Conservation (phyloP, 2,797 vertebrate species). For the Poeciliopsis gracilis region DNA sequence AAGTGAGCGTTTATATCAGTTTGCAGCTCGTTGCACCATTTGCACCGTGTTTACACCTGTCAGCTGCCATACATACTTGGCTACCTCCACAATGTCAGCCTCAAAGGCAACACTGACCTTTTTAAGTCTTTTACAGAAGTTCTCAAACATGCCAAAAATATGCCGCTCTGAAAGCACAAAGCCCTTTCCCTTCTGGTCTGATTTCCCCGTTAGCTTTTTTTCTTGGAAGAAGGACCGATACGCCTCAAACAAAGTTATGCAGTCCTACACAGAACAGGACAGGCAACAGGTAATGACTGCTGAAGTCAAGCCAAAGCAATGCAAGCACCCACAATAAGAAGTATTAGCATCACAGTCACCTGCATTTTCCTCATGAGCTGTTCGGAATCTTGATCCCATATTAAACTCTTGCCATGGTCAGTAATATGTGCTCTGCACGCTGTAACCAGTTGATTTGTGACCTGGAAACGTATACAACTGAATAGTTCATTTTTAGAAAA, state of each 20-base stretch:
- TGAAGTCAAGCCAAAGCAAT: not conserved
- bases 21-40: no score
- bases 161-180: slow-evolving; percentile 84
- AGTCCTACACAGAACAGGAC: slow-evolving; percentile 70
- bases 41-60: no score
- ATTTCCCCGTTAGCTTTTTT: slow-evolving; percentile 73
- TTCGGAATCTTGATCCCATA: slow-evolving; percentile 86
- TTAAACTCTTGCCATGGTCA: slow-evolving; percentile 69
- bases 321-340: not conserved
- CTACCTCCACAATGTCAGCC: not conserved
- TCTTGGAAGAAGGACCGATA: slow-evolving; percentile 84
- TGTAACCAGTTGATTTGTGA: slow-evolving; percentile 88
- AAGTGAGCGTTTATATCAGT: no score
- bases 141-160: slow-evolving; percentile 85
- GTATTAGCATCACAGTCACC: slow-evolving; percentile 55
- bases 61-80: not conserved
- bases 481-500: not conserved
- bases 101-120: slow-evolving; percentile 70
- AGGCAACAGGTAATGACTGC: not conserved
- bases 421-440: slow-evolving; percentile 86
- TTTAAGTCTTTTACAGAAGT: slow-evolving; percentile 84
- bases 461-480: slow-evolving; percentile 61
- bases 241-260: slow-evolving; percentile 79
- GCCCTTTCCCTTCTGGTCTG: slow-evolving; percentile 69
- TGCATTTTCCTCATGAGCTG: slow-evolving; percentile 81